Conservation (phyloP, 2,888 invertebrate genomes). For the Ganaspis brasiliensis region DNA sequence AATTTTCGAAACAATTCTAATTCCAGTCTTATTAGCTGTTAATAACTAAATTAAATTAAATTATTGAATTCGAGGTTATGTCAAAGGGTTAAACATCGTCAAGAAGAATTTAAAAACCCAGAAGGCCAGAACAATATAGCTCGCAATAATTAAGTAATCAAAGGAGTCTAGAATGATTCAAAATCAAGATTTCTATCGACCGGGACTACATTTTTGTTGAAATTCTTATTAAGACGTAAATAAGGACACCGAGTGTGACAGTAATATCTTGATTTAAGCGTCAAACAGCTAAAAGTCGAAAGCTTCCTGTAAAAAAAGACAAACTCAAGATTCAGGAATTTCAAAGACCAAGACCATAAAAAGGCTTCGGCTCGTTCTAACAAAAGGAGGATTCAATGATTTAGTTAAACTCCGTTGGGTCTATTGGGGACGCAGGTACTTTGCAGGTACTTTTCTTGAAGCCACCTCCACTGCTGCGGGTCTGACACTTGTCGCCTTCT, state of each 20-base stretch:
- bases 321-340: slow-evolving; percentile 42
- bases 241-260: slow-evolving; percentile 21
- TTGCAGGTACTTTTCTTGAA: slow-evolving; percentile 41
- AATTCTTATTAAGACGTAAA: background rate
- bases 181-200: too few species aligned
- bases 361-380: slow-evolving; percentile 29
- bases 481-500: slow-evolving; percentile 69
- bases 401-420: slow-evolving; percentile 63
- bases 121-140: too few species aligned
- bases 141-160: too few species aligned
- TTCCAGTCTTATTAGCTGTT: too few species aligned
- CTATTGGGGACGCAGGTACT: slow-evolving; percentile 57
- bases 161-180: too few species aligned
- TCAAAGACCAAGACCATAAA: slow-evolving; percentile 35
- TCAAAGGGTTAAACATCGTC: too few species aligned
- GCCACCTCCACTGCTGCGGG: slow-evolving; percentile 48
- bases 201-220: too few species aligned
- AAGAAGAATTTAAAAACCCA: too few species aligned
- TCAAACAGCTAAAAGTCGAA: slow-evolving; percentile 32
- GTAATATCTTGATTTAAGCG: slow-evolving; percentile 23
- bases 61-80: too few species aligned
- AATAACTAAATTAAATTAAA: too few species aligned
- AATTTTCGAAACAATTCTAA: too few species aligned
- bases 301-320: slow-evolving; percentile 43
- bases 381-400: slow-evolving; percentile 64